phyloP scores from a whole-genome alignment of 2,888 invertebrate genomes.

The Diabrotica balteata region DNA sequence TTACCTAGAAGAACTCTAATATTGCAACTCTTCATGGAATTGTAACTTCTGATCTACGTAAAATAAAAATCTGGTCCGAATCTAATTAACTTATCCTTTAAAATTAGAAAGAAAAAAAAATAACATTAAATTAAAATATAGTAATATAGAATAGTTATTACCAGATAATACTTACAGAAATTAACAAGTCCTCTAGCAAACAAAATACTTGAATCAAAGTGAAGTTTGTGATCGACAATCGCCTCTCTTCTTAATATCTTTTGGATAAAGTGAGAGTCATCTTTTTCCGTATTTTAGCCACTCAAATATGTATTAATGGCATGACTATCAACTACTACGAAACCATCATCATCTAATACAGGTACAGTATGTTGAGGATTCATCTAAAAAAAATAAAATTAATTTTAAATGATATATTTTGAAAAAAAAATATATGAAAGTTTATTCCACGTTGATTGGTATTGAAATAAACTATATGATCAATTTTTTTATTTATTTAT shows the following conservation, averaged over 20 bases:
- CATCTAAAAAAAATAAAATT: constrained; percentile 35
- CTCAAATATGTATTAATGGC: constrained; percentile 62
- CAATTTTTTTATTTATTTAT: too few relatives aligned
- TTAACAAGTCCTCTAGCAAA: constrained; percentile 41
- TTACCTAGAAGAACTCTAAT: too few relatives aligned
- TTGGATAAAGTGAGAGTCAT: constrained; percentile 63
- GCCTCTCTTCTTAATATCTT: constrained; percentile 62
- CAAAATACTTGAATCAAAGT: constrained; percentile 59
- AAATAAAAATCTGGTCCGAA: too few relatives aligned
- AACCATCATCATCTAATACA: constrained; percentile 64
- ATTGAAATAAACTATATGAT: too few relatives aligned
- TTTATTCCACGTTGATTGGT: too few relatives aligned
- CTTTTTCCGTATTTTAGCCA: constrained; percentile 62
- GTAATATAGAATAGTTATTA: too few relatives aligned
- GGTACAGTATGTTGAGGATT: constrained; percentile 65
- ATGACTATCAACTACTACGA: constrained; percentile 60
- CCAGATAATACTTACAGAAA: constrained; percentile 48
- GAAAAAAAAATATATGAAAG: too few relatives aligned
- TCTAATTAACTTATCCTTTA: too few relatives aligned
- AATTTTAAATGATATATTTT: background rate
- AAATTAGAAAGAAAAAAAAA: too few relatives aligned
- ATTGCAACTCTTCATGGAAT: too few relatives aligned
- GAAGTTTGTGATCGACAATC: constrained; percentile 62
- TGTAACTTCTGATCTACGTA: too few relatives aligned
- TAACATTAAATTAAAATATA: too few relatives aligned